These are phyloP conservation scores for Penaeus vannamei DNA, from an alignment of 1,140 invertebrate genomes.

Conservation along the genomic window DNA sequence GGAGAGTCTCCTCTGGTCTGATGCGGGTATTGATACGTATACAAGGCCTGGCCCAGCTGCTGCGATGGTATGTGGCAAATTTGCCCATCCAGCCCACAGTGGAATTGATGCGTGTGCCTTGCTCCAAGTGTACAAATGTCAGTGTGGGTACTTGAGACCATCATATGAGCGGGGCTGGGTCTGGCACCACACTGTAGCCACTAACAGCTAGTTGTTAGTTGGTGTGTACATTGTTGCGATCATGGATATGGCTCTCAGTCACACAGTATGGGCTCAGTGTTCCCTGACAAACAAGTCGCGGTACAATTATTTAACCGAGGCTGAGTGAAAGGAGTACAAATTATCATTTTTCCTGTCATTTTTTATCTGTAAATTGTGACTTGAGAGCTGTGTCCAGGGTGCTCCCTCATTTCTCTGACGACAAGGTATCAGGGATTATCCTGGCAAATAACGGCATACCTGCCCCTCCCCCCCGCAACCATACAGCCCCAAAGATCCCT, in stretches of 20 bases:
- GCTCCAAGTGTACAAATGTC: slow-evolving; percentile 65
- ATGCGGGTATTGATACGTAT: slow-evolving; percentile 66
- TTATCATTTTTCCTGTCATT: background rate
- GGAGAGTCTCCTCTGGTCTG: slow-evolving; percentile 60
- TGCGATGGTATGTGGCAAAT: slow-evolving; percentile 57
- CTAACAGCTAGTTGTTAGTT: slow-evolving; percentile 59
- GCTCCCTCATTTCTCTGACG: slow-evolving; percentile 56
- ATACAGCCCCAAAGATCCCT: slow-evolving; percentile 51
- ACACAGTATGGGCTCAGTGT: slow-evolving; percentile 54
- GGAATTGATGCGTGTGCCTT: slow-evolving; percentile 63
- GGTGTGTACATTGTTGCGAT: slow-evolving; percentile 55
- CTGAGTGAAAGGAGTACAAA: slow-evolving; percentile 63
- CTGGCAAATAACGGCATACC: slow-evolving; percentile 61
- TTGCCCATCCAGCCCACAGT: slow-evolving; percentile 59
- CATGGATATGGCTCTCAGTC: slow-evolving; percentile 60
- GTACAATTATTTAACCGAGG: slow-evolving; percentile 57
- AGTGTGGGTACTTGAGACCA: slow-evolving; percentile 61
- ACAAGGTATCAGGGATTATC: slow-evolving; percentile 62
- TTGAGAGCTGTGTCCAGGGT: slow-evolving; percentile 60
- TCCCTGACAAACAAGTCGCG: slow-evolving; percentile 51
- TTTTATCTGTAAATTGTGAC: slow-evolving; percentile 44
- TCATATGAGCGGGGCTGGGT: slow-evolving; percentile 61
- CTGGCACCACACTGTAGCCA: slow-evolving; percentile 58
- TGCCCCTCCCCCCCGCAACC: slow-evolving; percentile 45
- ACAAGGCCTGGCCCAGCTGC: slow-evolving; percentile 63